Base-by-base conservation (phyloP, 2,888 invertebrate species). In the Epistrophe eligans region DNA sequence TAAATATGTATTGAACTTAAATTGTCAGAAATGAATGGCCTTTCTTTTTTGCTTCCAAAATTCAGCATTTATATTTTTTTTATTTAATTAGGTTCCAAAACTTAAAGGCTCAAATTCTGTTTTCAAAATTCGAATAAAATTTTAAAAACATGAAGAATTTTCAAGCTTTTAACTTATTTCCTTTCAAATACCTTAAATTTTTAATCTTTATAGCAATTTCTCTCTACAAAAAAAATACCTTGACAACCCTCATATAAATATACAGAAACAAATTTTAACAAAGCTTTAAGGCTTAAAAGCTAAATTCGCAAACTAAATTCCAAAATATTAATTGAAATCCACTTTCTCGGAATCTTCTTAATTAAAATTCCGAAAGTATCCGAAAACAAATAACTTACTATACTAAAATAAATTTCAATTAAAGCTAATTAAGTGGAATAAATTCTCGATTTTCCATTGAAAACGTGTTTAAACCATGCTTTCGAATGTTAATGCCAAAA, bases 341-440 rank as follows among this genome's bases (percentile, higher is more conserved):
- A 4, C 13, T 9, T 13, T 38, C 35, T 67, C 50, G 19, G 50
- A 38, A 50, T 19, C 19, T 19, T 35, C 19, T 67, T 11, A 67
- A 67, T 67, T 67, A 35, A 66, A 48, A 48, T 66, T 50, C 48
- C 17, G 2, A 48, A 66, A 66, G 35, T 48, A 35, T 35, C 13
- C 35, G 8, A 35, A 66, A 48, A 35, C 28, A 32, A 48, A 66
- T 66, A 43, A 32, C 8, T 15, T 17, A 48, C 50, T 8, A 19
- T 19, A 50, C 19, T 66, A 7, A 64, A 64, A 67, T 50, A 67
- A 67, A 67, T 67, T 67, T 67, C 67, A 50, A 67, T 67, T 67
- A 67, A 50, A 50, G 10, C 67, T 67, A 50, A 67, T 67, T 50
- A 50, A 50, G 50, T 67, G 50, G 38, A 50, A 66, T 35, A 35